A percentile compares a stretch with the other conserved stretches of the same genome.
phyloP scores from a whole-genome alignment of 2,888 invertebrate genomes.

The Ectobius pallidus region DNA sequence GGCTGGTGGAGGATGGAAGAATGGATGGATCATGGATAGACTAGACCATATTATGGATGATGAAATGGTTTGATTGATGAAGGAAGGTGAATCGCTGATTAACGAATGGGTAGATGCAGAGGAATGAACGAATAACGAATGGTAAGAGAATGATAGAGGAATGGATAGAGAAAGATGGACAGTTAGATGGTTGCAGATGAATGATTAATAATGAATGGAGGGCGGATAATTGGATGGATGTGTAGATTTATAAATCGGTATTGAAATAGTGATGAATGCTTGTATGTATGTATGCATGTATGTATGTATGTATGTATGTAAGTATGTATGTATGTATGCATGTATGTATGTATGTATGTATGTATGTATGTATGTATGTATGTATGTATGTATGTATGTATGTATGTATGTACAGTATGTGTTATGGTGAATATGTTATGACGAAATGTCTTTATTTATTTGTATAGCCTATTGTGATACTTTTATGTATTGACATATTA shows the following conservation, averaged over 20 bases:
- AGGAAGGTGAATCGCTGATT: not conserved
- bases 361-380: conserved; percentile 1
- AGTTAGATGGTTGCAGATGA: not conserved
- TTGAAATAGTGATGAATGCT: too few species aligned
- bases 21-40: not conserved
- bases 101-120: not conserved
- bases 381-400: too few species aligned
- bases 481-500: too few species aligned
- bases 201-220: not conserved
- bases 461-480: too few species aligned
- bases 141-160: not conserved
- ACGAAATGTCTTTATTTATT: too few species aligned
- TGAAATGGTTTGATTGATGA: not conserved
- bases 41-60: not conserved
- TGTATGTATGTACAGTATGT: too few species aligned
- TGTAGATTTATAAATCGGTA: not conserved
- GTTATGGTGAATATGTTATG: too few species aligned
- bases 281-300: too few species aligned
- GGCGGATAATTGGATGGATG: conserved; percentile 4
- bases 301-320: not conserved
- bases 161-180: not conserved
- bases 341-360: not conserved
- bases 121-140: not conserved
- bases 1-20: not conserved
- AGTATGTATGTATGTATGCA: not conserved